Conservation (phyloP, 1,140 invertebrate genomes). For the Apolygus lucorum region DNA sequence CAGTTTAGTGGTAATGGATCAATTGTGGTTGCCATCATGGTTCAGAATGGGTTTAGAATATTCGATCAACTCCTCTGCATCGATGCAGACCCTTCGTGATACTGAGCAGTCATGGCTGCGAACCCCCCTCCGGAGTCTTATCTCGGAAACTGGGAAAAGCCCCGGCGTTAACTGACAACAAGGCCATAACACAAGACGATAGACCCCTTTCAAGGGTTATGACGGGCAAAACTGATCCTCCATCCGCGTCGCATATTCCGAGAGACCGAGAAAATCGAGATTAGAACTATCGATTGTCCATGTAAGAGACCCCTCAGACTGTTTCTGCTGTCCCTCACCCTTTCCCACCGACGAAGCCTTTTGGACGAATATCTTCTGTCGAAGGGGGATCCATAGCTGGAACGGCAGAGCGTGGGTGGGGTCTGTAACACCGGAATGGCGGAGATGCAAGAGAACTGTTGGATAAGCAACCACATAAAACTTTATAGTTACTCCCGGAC, state of each 20-base stretch:
- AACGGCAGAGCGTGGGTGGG: neutral
- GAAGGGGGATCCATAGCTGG: neutral
- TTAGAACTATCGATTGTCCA: neutral
- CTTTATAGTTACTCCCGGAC: slow-evolving; percentile 9
- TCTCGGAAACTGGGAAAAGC: too few relatives aligned
- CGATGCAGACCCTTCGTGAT: too few relatives aligned
- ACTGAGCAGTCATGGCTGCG: too few relatives aligned
- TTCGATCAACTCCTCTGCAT: too few relatives aligned
- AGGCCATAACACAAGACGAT: neutral
- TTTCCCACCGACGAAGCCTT: neutral
- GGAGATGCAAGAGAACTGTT: slow-evolving; percentile 11
- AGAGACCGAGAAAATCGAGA: neutral
- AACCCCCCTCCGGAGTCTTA: too few relatives aligned
- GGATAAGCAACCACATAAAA: slow-evolving; percentile 14
- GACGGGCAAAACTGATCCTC: neutral
- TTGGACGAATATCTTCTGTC: neutral
- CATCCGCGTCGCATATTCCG: neutral
- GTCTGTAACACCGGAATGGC: neutral
- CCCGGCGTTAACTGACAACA: neutral
- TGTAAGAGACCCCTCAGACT: neutral
- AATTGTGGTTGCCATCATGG: too few relatives aligned
- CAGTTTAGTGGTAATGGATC: too few relatives aligned
- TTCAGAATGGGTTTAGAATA: too few relatives aligned
- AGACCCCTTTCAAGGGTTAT: neutral
- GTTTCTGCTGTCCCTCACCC: neutral